Percentiles rank a stretch among this genome's conserved stretches.
phyloP scores from a whole-genome alignment of 35 echinoderm and acorn worm genomes.

The Holothuria glaberrima region DNA sequence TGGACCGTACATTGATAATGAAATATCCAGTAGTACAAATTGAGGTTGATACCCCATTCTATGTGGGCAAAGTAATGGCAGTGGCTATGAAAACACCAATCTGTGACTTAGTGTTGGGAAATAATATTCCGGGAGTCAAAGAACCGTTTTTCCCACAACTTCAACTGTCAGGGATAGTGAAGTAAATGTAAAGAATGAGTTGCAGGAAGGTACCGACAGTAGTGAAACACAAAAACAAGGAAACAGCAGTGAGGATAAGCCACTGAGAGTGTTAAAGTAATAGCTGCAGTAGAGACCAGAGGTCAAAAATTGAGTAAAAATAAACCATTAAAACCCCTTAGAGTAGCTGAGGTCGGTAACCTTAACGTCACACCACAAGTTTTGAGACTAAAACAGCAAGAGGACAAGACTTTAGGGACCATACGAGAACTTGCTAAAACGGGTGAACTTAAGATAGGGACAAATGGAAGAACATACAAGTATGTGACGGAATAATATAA shows the following conservation, averaged over 20 bases:
- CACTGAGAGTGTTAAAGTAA: neutral
- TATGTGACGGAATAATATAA: constrained; percentile 66
- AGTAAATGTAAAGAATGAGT: too few species aligned
- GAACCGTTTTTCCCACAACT: neutral
- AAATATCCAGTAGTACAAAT: constrained; percentile 48
- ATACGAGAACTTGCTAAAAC: too few species aligned
- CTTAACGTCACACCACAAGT: neutral
- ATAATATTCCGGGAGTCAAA: constrained; percentile 22
- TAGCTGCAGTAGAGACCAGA: neutral
- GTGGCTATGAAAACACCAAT: neutral
- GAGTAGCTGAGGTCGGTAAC: neutral
- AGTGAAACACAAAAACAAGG: neutral
- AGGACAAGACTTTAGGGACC: too few species aligned
- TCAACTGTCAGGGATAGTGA: too few species aligned
- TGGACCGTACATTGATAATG: constrained; percentile 61
- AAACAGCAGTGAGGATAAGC: neutral
- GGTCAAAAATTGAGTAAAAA: neutral
- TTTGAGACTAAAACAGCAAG: too few species aligned
- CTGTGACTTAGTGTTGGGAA: constrained; percentile 28
- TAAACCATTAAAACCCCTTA: constrained; percentile 1
- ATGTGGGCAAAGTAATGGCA: neutral
- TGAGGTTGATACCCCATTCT: constrained; percentile 52
- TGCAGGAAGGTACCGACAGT: too few species aligned
- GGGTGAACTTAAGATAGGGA: too few species aligned
- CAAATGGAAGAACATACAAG: neutral